These are phyloP conservation scores for Cosmopolites sordidus DNA, from an alignment of 2,888 invertebrate genomes.

Conservation along the genomic window DNA sequence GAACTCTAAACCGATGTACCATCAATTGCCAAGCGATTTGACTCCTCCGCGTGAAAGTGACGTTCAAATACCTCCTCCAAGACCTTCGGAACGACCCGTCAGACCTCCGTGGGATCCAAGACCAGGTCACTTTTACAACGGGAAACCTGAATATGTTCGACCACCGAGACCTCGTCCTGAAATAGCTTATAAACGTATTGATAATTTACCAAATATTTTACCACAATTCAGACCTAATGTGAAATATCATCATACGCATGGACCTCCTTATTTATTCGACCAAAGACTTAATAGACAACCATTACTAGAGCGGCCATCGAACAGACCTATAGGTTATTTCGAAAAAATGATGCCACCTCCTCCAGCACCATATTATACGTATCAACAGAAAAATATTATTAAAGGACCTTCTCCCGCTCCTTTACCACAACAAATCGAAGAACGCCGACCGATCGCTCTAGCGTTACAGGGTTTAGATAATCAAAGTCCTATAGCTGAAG, in stretches of 20 bases:
- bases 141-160: conserved; percentile 46
- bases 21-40: conserved; percentile 48
- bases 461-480: conserved; percentile 26
- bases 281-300: conserved; percentile 43
- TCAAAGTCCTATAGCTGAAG: conserved; percentile 33
- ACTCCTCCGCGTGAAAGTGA: conserved; percentile 49
- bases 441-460: conserved; percentile 18
- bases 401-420: conserved; percentile 5
- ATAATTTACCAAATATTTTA: conserved; percentile 60
- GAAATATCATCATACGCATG: conserved; percentile 44
- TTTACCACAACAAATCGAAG: conserved; percentile 12
- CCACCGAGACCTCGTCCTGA: conserved; percentile 44
- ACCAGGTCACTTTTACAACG: conserved; percentile 48
- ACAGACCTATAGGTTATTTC: conserved; percentile 46
- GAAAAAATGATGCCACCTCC: conserved; percentile 48
- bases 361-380: conserved; percentile 10
- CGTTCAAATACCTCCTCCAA: conserved; percentile 28
- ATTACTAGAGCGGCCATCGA: conserved; percentile 46
- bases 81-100: conserved; percentile 35
- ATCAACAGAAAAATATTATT: conserved; percentile 14
- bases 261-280: conserved; percentile 31
- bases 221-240: conserved; percentile 70
- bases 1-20: conserved; percentile 47
- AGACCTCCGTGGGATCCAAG: conserved; percentile 51
- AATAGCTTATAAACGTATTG: conserved; percentile 46